These are phyloP conservation scores for Sus cebifrons DNA, from an alignment of 2,797 vertebrate genomes.

Conservation along the genomic window DNA sequence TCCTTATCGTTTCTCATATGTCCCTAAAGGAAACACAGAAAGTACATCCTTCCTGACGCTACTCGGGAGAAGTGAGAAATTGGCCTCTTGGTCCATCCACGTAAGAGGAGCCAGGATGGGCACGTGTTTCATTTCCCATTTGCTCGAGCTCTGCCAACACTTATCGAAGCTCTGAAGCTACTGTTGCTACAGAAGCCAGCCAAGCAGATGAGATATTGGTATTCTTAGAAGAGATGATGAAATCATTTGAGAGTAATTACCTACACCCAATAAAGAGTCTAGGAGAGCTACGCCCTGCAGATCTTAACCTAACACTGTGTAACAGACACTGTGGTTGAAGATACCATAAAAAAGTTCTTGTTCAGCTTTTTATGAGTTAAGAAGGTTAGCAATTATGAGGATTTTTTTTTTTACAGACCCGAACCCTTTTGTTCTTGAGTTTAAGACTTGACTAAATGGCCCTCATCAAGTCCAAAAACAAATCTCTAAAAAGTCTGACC, in stretches of 20 bases:
- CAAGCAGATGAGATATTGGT: background rate
- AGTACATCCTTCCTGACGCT: background rate
- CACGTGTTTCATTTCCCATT: constrained; percentile 1
- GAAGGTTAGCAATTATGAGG: background rate
- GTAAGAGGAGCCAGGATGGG: background rate
- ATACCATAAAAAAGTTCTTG: constrained; percentile 21
- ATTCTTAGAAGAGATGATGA: constrained; percentile 45
- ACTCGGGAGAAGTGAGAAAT: constrained; percentile 37
- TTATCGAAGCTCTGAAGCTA: background rate
- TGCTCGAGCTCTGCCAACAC: constrained; percentile 40
- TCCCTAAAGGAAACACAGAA: background rate
- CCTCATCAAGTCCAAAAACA: constrained; percentile 7
- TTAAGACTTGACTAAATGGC: constrained; percentile 64
- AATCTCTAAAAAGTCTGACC: background rate
- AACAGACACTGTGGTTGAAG: constrained; percentile 15
- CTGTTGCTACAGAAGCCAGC: constrained; percentile 39
- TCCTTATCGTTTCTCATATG: background rate
- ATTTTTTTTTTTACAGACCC: constrained; percentile 57
- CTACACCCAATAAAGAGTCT: constrained; percentile 50
- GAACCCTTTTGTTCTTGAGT: constrained; percentile 65
- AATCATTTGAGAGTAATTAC: constrained; percentile 61
- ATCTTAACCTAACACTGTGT: constrained; percentile 48
- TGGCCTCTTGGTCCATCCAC: background rate
- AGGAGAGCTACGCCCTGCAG: constrained; percentile 15
- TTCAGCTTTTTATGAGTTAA: constrained; percentile 44